Conservation (phyloP, 2,113 vertebrate species). For the Carettochelys insculpta region DNA sequence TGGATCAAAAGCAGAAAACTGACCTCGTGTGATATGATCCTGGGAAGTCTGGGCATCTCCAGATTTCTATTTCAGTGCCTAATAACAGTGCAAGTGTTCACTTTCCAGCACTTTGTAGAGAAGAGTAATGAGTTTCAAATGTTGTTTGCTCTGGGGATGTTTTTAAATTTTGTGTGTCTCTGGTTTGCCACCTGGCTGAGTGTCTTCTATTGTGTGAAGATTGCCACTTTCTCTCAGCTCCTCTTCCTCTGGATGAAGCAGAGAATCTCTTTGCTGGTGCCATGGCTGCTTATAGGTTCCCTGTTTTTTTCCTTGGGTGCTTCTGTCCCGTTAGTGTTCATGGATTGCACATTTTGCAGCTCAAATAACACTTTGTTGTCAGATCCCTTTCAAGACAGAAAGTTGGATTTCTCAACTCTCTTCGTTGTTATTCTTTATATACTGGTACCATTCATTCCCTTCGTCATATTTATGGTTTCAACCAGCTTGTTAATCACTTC, state of each 20-base stretch:
- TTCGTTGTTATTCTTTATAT: neutral
- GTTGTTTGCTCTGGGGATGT: constrained; percentile 17
- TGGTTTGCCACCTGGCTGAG: neutral
- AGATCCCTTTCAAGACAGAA: neutral
- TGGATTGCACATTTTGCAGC: neutral
- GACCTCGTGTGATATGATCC: too few relatives aligned
- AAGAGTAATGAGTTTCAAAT: neutral
- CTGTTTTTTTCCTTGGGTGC: neutral
- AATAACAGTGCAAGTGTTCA: neutral
- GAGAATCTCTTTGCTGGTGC: too few relatives aligned
- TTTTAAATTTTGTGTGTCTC: constrained; percentile 13
- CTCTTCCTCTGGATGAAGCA: constrained; percentile 14
- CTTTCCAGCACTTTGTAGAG: too few relatives aligned
- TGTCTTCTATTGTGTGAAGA: constrained; percentile 56
- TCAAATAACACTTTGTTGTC: neutral
- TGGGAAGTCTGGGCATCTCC: constrained; percentile 15
- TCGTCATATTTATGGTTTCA: constrained; percentile 18
- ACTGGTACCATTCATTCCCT: neutral
- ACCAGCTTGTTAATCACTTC: too few relatives aligned
- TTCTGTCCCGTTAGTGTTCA: neutral
- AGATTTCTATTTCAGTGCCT: constrained; percentile 30
- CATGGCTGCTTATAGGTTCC: neutral
- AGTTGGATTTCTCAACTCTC: neutral
- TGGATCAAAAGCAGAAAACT: constrained; percentile 50
- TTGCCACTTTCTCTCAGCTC: constrained; percentile 30